Evolutionary conservation across 2,797 vertebrate genomes (phyloP), one percentile per base, ranked within the genome.

Genomic region (Tragopan temminckii): DNA sequence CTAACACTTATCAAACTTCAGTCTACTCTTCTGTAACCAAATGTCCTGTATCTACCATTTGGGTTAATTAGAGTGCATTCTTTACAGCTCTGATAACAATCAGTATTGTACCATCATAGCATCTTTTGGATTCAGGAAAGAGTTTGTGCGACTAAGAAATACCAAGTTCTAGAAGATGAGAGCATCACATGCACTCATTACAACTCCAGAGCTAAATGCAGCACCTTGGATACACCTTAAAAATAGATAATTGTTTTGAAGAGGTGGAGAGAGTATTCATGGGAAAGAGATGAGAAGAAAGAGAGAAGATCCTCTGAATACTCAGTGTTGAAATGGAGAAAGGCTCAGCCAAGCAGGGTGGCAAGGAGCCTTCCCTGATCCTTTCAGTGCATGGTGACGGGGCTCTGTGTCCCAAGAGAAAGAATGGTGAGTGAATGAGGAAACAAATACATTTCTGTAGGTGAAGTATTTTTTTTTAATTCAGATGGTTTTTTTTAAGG

Each of bases 51-150:
- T 25, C 52, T n/a, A 25, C 42, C 2, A 1, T 70, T 13, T 92
- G 87, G 84, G 84, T 88, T 94, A 88, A 80, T 88, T 77, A 76
- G 42, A 52, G 76, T 31, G 46, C 53, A 36, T 76, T 68, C 77
- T 55, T 92, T 85, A 83, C 29, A 53, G 74, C 69, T 59, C 80
- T 69, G 36, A 17, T 40, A 69, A 77, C 66, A 85, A 83, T 52
- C 74, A 11, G 35, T 19, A 13, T 43, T 33, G 29, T 29, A 23
- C 43, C 63, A 10, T 23, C 76, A 33, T 6, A 70, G 53, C 38
- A 75, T 77, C 61, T 55, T 43, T 58, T 18, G 29, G 29, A 25
- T 40, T 25, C 19, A 86, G 14, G 14, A 45, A 76, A 81, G 18
- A 16, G 6, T 35, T 80, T n/a, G 3, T 29, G 23, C 1, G 2